Base-by-base conservation (phyloP, 2,113 vertebrate genomes). In the Arenaria interpres region DNA sequence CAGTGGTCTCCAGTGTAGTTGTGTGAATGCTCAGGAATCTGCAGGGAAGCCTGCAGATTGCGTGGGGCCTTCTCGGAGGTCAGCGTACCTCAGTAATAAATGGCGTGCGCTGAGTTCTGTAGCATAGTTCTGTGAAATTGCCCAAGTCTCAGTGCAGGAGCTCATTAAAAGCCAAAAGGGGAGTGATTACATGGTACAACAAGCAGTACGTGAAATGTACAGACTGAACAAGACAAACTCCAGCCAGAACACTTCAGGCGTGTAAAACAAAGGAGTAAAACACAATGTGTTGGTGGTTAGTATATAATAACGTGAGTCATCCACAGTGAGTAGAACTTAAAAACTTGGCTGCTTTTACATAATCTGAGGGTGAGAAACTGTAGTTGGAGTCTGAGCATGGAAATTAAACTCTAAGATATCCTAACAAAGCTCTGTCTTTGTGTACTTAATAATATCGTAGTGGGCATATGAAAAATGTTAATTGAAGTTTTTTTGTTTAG, bases 231-330 rank as follows among this genome's bases (percentile, higher is more conserved):
- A 69, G 71, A 37, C 54, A 71, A 88, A 74, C 41, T 24, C 72
- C n/a, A 59, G 48, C 46, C 8, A 14, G 85, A 92, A 78, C 43
- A 84, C 92, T 91, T 85, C 37, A 84, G 79, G 90, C 54, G 0
- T 67, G 68, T 93, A 85, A 93, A 89, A 94, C 85, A 96, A 93
- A 95, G 50, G 71, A 18, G 35, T 57, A 83, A 93, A 93, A 30
- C 88, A 92, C 78, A 90, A 53, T 39, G 68, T 96, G 92, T 56
- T 94, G 75, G 46, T 93, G 76, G 75, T 86, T 94, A 81, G 85
- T 59, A 6, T 74, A 33, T 66, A 91, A 95, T 46, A 57, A 79
- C 0, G 5, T 93, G 93, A 95, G 88, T 96, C 92, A 96, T 74
- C 90, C 43, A 25, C 79, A 81, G 23, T 39, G 64, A 95, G 59